Conservation (phyloP, 2,113 vertebrate species). For the Actenoides lindsayi region DNA sequence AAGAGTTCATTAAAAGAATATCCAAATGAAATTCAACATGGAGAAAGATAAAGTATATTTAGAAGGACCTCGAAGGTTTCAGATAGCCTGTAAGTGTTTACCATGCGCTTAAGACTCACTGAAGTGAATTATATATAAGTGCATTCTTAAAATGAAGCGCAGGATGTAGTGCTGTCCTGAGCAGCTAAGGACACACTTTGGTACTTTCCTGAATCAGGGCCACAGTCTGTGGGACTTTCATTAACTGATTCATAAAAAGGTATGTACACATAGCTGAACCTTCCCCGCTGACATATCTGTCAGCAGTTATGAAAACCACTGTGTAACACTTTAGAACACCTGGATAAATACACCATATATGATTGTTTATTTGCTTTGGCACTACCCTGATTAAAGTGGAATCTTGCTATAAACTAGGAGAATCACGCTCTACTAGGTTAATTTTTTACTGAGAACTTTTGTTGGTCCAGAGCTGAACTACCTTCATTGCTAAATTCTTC, state of each 20-base stretch:
- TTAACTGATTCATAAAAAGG: background rate
- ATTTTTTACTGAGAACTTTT: background rate
- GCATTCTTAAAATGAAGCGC: background rate
- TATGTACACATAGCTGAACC: background rate
- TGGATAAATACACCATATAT: constrained; percentile 65
- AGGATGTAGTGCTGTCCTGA: background rate
- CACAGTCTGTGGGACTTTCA: background rate
- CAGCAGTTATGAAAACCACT: constrained; percentile 58
- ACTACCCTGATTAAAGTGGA: constrained; percentile 14
- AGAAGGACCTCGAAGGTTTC: background rate
- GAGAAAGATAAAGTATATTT: background rate
- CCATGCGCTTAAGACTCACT: background rate
- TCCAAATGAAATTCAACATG: background rate
- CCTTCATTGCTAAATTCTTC: background rate
- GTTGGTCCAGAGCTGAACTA: background rate
- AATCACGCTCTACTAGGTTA: background rate
- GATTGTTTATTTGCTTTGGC: constrained; percentile 72
- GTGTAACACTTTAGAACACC: constrained; percentile 58
- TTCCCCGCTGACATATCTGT: constrained; percentile 31
- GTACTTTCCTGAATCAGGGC: background rate
- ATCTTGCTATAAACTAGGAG: constrained; percentile 43
- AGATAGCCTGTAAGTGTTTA: background rate
- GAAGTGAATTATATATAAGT: background rate
- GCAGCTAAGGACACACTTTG: background rate
- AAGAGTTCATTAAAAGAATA: background rate